A percentile compares a stretch with the other conserved stretches of the same genome.
Conservation (phyloP, 64 coral and sea anemone species). For the Montipora foliosa region DNA sequence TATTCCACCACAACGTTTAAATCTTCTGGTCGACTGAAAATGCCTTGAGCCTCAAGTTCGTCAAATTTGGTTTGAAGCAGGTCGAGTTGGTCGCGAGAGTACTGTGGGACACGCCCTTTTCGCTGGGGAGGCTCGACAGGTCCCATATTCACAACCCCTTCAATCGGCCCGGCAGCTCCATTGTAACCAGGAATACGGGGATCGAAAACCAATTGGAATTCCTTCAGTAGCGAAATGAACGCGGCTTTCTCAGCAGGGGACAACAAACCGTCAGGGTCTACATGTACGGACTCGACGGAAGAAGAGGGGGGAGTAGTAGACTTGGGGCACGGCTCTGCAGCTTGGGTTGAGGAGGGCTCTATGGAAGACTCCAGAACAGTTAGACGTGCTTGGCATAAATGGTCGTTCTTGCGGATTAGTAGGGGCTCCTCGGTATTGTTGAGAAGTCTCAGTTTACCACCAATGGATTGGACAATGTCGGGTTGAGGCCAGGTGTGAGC, state of each 20-base stretch:
- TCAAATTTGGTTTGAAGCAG: too few relatives aligned
- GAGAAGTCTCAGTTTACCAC: too few relatives aligned
- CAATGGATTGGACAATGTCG: conserved; percentile 21
- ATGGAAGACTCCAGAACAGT: too few relatives aligned
- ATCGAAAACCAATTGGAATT: conserved; percentile 38
- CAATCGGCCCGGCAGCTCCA: conserved; percentile 25
- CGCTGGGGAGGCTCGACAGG: too few relatives aligned
- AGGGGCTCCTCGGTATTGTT: too few relatives aligned
- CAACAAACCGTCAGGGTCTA: too few relatives aligned
- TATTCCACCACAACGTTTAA: background rate
- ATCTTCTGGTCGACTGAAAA: conserved; percentile 14
- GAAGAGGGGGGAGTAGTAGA: too few relatives aligned
- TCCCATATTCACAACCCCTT: background rate
- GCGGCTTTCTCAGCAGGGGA: too few relatives aligned
- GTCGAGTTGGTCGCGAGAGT: conserved; percentile 20
- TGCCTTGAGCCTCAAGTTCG: background rate
- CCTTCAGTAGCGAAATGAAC: background rate
- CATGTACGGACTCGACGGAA: too few relatives aligned
- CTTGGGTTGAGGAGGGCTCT: background rate
- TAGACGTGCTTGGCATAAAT: too few relatives aligned
- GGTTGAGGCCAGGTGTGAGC: conserved; percentile 40
- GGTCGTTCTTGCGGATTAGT: conserved; percentile 11
- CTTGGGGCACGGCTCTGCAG: too few relatives aligned
- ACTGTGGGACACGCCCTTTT: background rate
- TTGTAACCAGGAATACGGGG: conserved; percentile 34